These are phyloP conservation scores for Monodelphis domestica DNA, from an alignment of 2,797 vertebrate species.

Conservation along the genomic window DNA sequence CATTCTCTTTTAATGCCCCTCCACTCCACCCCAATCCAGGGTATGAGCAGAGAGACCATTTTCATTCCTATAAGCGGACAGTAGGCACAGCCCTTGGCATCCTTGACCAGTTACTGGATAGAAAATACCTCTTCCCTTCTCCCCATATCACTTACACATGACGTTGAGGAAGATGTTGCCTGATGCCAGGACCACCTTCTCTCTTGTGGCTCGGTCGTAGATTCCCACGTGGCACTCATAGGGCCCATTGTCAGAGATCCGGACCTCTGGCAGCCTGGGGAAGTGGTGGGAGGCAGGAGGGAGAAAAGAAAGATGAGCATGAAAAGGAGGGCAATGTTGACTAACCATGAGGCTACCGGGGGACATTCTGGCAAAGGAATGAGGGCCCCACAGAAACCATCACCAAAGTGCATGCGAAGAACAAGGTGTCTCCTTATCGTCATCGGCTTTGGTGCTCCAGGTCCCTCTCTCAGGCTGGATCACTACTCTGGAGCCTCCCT, in stretches of 20 bases:
- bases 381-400: background rate
- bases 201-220: constrained; percentile 90
- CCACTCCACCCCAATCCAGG: background rate
- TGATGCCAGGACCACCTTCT: constrained; percentile 93
- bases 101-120: background rate
- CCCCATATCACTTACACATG: constrained; percentile 89
- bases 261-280: constrained; percentile 93
- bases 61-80: background rate
- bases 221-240: constrained; percentile 97
- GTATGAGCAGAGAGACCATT: background rate
- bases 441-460: background rate
- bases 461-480: background rate
- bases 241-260: constrained; percentile 93
- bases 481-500: background rate
- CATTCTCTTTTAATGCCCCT: background rate
- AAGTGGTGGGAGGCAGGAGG: fast-evolving
- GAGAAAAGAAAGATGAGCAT: background rate
- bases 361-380: background rate
- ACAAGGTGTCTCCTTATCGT: background rate
- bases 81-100: background rate
- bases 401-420: too few relatives aligned
- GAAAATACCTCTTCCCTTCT: background rate
- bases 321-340: background rate
- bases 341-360: background rate
- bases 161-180: constrained; percentile 92